These are phyloP conservation scores for Thaleichthys pacificus DNA, from an alignment of 2,797 vertebrate species.

Conservation along the genomic window DNA sequence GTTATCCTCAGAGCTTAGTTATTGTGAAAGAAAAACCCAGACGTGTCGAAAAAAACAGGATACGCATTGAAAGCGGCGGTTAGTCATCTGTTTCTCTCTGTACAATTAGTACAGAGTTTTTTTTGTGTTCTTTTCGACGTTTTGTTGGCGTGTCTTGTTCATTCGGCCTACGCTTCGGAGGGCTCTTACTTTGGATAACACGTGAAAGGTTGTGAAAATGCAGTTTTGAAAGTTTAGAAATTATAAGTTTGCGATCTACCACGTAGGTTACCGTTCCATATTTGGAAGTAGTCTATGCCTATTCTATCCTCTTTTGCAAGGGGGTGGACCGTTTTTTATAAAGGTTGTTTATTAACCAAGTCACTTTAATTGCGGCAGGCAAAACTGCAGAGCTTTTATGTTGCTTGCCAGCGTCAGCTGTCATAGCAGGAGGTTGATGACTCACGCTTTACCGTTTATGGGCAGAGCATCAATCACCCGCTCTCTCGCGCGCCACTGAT, in stretches of 20 bases:
- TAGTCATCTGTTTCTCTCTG: neutral
- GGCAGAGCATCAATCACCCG: conserved; percentile 52
- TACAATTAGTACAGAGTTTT: neutral
- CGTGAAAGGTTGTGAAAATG: neutral
- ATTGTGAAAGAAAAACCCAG: neutral
- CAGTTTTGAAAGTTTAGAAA: too few species aligned
- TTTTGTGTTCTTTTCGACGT: neutral
- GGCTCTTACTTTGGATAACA: neutral
- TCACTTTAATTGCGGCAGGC: neutral
- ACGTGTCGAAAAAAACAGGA: neutral
- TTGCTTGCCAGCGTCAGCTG: neutral
- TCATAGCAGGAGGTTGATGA: conserved; percentile 42
- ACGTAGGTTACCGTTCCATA: too few species aligned
- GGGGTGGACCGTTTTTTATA: neutral
- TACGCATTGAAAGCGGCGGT: neutral
- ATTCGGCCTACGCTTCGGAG: neutral
- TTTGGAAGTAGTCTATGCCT: neutral
- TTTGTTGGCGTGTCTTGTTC: neutral
- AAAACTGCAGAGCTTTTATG: neutral
- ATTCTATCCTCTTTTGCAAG: neutral
- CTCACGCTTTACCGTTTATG: conserved; percentile 46
- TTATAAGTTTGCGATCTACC: too few species aligned
- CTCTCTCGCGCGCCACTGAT: conserved; percentile 33
- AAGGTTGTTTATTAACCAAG: conserved; percentile 6
- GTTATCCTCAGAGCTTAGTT: neutral